Base-by-base conservation (phyloP, 2,113 vertebrate genomes). In the Osmerus eperlanus region DNA sequence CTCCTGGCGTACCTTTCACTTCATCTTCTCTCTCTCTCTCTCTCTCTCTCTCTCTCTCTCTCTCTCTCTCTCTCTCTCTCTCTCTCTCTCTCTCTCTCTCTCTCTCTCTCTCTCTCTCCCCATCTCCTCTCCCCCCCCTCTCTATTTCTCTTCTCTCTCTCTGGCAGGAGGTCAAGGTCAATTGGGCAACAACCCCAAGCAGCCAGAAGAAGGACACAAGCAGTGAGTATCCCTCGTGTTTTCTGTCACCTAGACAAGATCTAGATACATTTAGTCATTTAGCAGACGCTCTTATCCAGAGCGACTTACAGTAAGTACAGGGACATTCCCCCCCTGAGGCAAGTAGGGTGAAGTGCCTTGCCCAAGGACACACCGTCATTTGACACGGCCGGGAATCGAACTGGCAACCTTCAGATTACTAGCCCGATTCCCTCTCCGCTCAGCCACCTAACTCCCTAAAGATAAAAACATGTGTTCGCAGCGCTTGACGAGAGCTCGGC, bases 141-240 rank as follows among this genome's bases (percentile, higher is more conserved):
- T 54, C 19, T 56, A 16, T 54, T 8, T 68, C 13, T 51, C 25
- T 32, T 70, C 25, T 78, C 64, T 85, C 1, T 73, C n/a, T 67
- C 36, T 53, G 86, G 67, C 87, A 96, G 95, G 95, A 96, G 85
- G 95, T 96, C 85, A 96, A 96, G 85, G 95, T 96, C 80, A 96
- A 96, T 89, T 96, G 95, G 95, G 95, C 95, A 73, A 96, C 95
- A 56, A 96, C 93, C 67, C 95, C 95, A 79, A 96, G 95, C 92
- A 96, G 94, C 89, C 95, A 95, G 92, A 96, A 96, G 91, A 96
- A 96, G 90, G 95, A 96, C 80, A 95, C 94, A 85, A 96, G 95
- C 91, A 96, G 95, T 96, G 93, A 95, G 95, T 68, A 3, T 6
- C 21, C 3, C 0, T 51, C 54, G 16, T 59, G 11, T 15, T 28